Conservation (phyloP, 2,797 vertebrate genomes). For the Carcharodon carcharias region DNA sequence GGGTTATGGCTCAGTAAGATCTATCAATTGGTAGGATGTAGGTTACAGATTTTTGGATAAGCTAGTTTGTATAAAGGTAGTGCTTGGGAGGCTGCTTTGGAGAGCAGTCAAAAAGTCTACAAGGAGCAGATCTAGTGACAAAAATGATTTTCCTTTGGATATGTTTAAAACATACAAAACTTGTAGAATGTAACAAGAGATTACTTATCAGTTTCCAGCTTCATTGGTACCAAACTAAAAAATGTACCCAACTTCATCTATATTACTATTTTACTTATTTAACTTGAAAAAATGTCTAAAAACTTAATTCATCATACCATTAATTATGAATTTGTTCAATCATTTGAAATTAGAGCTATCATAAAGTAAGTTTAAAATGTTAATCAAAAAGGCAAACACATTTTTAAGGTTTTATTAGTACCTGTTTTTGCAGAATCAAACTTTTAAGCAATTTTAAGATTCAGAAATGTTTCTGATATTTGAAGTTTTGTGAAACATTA, state of each 20-base stretch:
- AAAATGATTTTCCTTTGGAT: constrained; percentile 2
- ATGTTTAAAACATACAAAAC: neutral
- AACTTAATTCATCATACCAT: neutral
- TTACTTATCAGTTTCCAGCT: neutral
- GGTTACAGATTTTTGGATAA: neutral
- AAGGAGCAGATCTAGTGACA: neutral
- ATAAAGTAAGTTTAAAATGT: neutral
- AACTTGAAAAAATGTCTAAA: neutral
- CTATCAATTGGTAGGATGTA: neutral
- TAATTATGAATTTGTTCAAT: constrained; percentile 9
- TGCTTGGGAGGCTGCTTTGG: neutral
- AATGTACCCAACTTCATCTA: neutral
- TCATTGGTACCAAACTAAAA: neutral
- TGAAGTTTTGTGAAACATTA: constrained; percentile 51
- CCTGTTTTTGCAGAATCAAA: constrained; percentile 63
- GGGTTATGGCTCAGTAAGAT: neutral
- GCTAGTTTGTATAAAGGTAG: neutral
- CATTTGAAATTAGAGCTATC: neutral
- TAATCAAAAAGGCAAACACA: constrained; percentile 12
- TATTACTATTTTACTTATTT: neutral
- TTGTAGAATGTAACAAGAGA: neutral
- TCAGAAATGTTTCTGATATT: constrained; percentile 56
- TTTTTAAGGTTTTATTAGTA: constrained; percentile 47
- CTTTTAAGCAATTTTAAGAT: constrained; percentile 62
- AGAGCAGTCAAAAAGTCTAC: neutral